These are phyloP conservation scores for Phortica magna DNA, from an alignment of 2,888 invertebrate genomes.

Conservation along the genomic window DNA sequence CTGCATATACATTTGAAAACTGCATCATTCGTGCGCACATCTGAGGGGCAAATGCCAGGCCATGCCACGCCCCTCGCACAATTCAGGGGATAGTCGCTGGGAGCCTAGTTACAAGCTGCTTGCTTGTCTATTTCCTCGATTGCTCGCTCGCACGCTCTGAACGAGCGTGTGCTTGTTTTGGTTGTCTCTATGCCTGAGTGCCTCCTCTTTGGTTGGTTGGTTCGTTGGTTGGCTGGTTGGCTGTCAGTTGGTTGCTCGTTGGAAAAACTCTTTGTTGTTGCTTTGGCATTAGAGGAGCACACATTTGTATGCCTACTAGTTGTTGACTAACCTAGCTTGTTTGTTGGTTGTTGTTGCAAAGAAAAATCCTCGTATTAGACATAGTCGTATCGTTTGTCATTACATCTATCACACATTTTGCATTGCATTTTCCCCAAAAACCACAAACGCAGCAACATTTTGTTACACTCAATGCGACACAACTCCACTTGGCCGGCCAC, in stretches of 20 bases:
- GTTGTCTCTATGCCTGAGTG: slow-evolving; percentile 24
- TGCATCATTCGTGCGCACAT: slow-evolving; percentile 58
- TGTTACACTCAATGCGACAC: not conserved
- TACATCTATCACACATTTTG: not conserved
- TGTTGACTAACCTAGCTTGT: slow-evolving; percentile 14
- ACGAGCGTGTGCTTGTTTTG: not conserved
- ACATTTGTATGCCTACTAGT: slow-evolving; percentile 58
- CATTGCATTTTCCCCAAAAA: slow-evolving; percentile 13
- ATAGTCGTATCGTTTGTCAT: slow-evolving; percentile 20
- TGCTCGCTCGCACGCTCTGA: not conserved
- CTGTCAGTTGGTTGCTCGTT: slow-evolving; percentile 9
- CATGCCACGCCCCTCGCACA: not conserved
- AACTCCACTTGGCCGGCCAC: not conserved
- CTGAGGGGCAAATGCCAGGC: slow-evolving; percentile 15
- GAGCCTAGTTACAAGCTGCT: not conserved
- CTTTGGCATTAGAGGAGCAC: slow-evolving; percentile 52
- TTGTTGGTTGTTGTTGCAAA: slow-evolving; percentile 36
- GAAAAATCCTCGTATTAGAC: slow-evolving; percentile 62
- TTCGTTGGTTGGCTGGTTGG: slow-evolving; percentile 67
- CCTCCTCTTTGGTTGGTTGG: slow-evolving; percentile 25
- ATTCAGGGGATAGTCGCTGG: too few relatives aligned
- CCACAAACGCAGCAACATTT: slow-evolving; percentile 15
- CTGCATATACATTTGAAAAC: slow-evolving; percentile 66
- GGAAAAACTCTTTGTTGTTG: slow-evolving; percentile 66
- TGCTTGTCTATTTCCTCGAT: not conserved